Base-by-base conservation (phyloP, 1,140 invertebrate species). In the Stegodyphus mimosarum region DNA sequence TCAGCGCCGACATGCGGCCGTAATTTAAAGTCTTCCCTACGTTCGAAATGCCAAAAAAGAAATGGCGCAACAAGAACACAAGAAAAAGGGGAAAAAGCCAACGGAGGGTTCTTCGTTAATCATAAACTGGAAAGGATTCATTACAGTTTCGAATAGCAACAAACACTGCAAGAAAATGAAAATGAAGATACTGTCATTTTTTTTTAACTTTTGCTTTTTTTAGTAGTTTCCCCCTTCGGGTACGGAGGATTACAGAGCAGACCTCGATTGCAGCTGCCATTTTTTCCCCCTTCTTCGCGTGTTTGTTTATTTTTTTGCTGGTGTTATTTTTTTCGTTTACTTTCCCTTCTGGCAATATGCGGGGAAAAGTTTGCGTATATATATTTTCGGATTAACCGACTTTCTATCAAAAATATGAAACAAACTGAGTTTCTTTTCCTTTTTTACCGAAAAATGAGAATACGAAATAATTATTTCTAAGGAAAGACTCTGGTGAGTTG, bases 81-180 rank as follows among this genome's bases (percentile, higher is more conserved):
- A 11, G 11, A 71, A 71, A 71, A 71, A 71, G 33, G 18, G 70
- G 18, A 3, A 52, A 71, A 74, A 74, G 60, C 71, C 69, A 64
- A 17, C 48, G n/a, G 67, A 66, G 33, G 33, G 70, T 7, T 64
- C 71, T 83, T 83, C 80, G 80, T 83, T 83, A 83, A 83, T 83
- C 80, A 83, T 83, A 83, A 83, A 83, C 80, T 74, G 70, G 80
- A 67, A 83, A 83, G 33, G 80, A 83, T 83, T 83, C 80, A 83
- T 83, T 83, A 83, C 60, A 70, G n/a, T 70, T 60, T 60, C 51
- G 80, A 83, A 73, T 83, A 71, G 70, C 71, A 74, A 74, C 80
- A 83, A 83, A 83, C 80, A 83, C 80, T 83, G 80, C 80, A 15
- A 83, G 80, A 83, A 83, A 83, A 83, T 83, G 80, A 83, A 83